Evolutionary conservation across 2,113 vertebrate species (phyloP), one percentile per base, ranked within the genome.

Genomic region (Nestor notabilis): DNA sequence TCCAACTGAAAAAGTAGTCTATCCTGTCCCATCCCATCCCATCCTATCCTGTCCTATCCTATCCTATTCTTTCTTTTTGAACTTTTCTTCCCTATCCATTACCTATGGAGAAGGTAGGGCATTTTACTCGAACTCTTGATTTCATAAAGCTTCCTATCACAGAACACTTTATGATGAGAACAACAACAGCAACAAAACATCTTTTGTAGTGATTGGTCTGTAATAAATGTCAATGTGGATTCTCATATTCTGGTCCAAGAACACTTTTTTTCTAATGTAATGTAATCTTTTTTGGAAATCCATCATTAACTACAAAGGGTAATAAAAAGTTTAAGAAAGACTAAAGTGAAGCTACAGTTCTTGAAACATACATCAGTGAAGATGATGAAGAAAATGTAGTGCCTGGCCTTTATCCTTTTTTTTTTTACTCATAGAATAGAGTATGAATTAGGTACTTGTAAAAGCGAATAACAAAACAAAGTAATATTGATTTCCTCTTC

Each of bases 401-500:
- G 7, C 79, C 75, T 75, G 71, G 31, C 81, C 77, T 95, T 76
- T 69, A 39, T 50, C 47, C 28, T 68, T 92, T 91, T 86, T 81
- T 88, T 35, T 60, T 91, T 74, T 86, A 50, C 33, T 91, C 20
- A 58, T 29, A 81, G 37, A 82, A 33, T 69, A 64, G 39, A 71
- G 17, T 55, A 89, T 82, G 78, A 94, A 72, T 81, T 78, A 68
- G 60, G 17, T 86, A 20, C 76, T 86, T 90, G 49, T 75, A 35
- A 90, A 93, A 80, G 60, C 47, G 93, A 58, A 76, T 61, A 55
- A 29, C 94, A 84, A 89, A 65, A 75, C 78, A 89, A 66, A 87
- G 87, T 91, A 95, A 72, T 86, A 97, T 90, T 77, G 93, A 97
- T 96, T 94, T 84, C 49, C 24, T 88, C 15, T 53, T 83, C 82